Percentiles rank a stretch among this genome's conserved stretches.
These are phyloP conservation scores for Pseudomyrmex cubaensis DNA, from an alignment of 1,140 invertebrate species.

Conservation along the genomic window DNA sequence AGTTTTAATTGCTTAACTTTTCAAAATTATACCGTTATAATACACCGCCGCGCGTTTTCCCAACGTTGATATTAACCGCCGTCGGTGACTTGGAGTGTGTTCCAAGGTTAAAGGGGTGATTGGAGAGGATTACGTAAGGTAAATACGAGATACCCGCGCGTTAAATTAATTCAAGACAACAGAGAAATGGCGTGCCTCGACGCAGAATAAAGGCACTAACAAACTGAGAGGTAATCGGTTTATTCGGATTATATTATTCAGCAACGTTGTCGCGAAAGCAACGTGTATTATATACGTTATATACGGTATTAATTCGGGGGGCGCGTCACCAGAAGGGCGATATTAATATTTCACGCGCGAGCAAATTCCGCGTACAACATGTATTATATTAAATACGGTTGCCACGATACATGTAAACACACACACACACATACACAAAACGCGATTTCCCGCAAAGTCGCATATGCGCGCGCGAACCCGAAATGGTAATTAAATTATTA, in stretches of 20 bases:
- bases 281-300: conserved; percentile 2
- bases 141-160: background rate
- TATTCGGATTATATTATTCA: conserved; percentile 53
- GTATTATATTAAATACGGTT: conserved; percentile 42
- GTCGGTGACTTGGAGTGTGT: too few species aligned
- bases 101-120: background rate
- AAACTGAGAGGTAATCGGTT: conserved; percentile 35
- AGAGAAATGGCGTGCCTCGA: conserved; percentile 3
- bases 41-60: background rate
- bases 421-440: too few species aligned
- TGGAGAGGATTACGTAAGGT: background rate
- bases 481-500: conserved; percentile 48
- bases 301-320: conserved; percentile 41
- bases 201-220: conserved; percentile 21
- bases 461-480: background rate
- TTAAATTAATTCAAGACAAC: conserved; percentile 27
- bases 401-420: conserved; percentile 6
- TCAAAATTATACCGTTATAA: background rate
- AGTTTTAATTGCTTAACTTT: background rate
- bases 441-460: background rate
- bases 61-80: background rate
- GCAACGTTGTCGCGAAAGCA: conserved; percentile 17
- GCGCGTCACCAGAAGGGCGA: conserved; percentile 19
- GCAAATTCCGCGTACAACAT: conserved; percentile 32
- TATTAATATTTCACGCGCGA: conserved; percentile 51